Evolutionary conservation across 1,140 invertebrate genomes (phyloP).

Genomic region (Sinella curviseta): DNA sequence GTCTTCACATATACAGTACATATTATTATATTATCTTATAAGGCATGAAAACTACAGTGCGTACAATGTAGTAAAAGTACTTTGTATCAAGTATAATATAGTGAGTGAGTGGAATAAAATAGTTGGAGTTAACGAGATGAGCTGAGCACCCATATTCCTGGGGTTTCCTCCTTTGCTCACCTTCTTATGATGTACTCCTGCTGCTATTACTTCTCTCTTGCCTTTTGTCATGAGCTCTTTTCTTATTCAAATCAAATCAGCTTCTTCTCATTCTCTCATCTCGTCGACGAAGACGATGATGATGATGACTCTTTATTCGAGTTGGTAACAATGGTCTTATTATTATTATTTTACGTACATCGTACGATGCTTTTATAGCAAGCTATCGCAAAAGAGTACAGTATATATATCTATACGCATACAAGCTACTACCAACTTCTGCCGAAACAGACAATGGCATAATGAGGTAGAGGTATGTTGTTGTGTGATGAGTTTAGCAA

Average conservation of each 20-base stretch:
- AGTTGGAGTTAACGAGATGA: slow-evolving; percentile 24
- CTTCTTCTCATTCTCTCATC: slow-evolving; percentile 9
- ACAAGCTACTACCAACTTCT: too few species aligned
- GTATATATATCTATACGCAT: too few species aligned
- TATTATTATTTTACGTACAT: too few species aligned
- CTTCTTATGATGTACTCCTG: slow-evolving; percentile 25
- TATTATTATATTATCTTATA: too few species aligned
- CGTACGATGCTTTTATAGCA: not conserved
- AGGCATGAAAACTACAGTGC: too few species aligned
- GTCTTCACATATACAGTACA: too few species aligned
- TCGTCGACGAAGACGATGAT: not conserved
- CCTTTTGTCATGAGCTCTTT: slow-evolving; percentile 20
- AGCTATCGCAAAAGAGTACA: too few species aligned
- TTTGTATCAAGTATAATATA: too few species aligned
- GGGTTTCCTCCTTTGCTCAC: slow-evolving; percentile 24
- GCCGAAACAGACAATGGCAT: slow-evolving; percentile 5
- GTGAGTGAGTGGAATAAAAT: too few species aligned
- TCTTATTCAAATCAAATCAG: slow-evolving; percentile 27
- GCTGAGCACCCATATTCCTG: slow-evolving; percentile 15
- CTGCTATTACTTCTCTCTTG: slow-evolving; percentile 19
- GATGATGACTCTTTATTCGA: slow-evolving; percentile 17
- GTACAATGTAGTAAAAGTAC: too few species aligned
- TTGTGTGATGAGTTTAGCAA: not conserved
- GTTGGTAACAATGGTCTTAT: slow-evolving; percentile 4
- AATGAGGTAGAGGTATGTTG: not conserved